Evolutionary conservation across 53 echinoderm and acorn worm species (phyloP), one percentile per base, ranked within the genome.

Genomic region (Arbacia lixula): DNA sequence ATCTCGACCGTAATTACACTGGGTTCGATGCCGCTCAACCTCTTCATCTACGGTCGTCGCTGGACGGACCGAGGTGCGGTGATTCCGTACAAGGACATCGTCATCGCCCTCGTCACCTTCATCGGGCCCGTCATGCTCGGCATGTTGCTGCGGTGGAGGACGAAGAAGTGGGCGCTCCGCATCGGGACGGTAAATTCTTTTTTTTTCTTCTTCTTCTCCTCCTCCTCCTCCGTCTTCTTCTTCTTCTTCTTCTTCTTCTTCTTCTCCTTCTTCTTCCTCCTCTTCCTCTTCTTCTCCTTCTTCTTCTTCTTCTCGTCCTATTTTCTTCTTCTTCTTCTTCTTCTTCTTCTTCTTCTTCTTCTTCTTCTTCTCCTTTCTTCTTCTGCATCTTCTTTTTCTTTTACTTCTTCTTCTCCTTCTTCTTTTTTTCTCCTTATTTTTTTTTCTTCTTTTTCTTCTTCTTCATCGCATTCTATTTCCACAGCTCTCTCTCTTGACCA

Each of bases 1-100:
- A 82, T 88, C 1, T 88, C 88, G 2, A 88, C 88, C 0, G 66
- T 38, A 5, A 77, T 74, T 31, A 71, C 88, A 12, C 68, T 94
- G n/a, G 94, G 90, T 8, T 94, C 94, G 92, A 91, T 98, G 92
- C 98, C 98, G 5, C 88, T 98, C 11, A 94, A 94, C 53, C 94
- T 98, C 19, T 94, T 92, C 81, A 88, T 98, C 74, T 98, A 98
- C 71, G 82, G 92, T 38, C 92, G 98, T 26, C 92, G 92, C 8
- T 94, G 94, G 94, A 90, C 98, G 2, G 60, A 43, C n/a, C 12
- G 31, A 29, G 60, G 60, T 14, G 79, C 79, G 11, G 71, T 85
- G 17, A 94, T 98, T 19, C 98, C 98, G 5, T 98, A 94, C 78
- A 86, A 49, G 27, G 86, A 86, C 80, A 98, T 98, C 73, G 50